Conservation (phyloP, 2,113 vertebrate species). For the Callorhinus ursinus region DNA sequence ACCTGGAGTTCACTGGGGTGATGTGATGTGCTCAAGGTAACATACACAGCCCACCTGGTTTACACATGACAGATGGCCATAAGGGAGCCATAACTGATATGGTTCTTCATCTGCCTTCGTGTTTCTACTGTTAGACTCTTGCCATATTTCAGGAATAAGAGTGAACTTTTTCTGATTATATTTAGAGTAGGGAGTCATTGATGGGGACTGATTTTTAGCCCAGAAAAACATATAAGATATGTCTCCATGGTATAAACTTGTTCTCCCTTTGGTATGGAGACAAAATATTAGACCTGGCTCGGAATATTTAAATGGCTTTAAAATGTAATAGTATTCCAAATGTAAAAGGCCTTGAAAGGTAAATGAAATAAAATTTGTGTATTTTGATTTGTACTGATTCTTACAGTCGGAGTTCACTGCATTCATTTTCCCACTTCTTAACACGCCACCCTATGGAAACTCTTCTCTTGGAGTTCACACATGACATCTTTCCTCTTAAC, state of each 20-base stretch:
- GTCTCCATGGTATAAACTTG: neutral
- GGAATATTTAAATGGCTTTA: neutral
- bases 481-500: conserved; percentile 26
- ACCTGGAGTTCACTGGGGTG: neutral
- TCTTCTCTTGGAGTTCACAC: neutral
- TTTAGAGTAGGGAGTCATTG: neutral
- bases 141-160: neutral
- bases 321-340: neutral
- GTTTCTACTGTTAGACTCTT: neutral
- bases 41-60: neutral
- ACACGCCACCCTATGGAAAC: neutral
- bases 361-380: neutral
- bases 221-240: neutral
- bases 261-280: neutral
- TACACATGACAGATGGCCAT: neutral
- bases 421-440: neutral
- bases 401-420: neutral
- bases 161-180: neutral
- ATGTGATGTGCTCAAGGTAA: neutral
- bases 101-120: neutral
- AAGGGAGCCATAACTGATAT: neutral
- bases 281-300: neutral
- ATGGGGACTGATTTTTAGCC: neutral
- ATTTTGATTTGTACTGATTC: conserved; percentile 16
- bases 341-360: neutral